Percentiles rank a stretch among this genome's conserved stretches.
Conservation (phyloP, 1,140 invertebrate genomes). For the Drosophila arizonae region DNA sequence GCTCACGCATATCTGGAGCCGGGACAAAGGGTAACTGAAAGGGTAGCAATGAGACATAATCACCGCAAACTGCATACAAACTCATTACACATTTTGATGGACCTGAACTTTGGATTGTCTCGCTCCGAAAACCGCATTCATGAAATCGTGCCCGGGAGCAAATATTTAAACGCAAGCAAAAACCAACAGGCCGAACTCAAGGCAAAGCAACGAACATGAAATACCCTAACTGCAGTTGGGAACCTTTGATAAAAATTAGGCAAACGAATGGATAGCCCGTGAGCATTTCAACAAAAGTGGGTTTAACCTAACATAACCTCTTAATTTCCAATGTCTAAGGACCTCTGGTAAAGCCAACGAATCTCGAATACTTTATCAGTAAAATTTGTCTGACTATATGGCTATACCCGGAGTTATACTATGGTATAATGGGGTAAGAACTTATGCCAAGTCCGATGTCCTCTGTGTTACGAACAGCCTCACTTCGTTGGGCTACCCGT, state of each 20-base stretch:
- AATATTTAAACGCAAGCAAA: slow-evolving; percentile 23
- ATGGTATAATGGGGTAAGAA: no score
- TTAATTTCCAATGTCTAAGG: no score
- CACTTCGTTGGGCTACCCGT: not conserved
- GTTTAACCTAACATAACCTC: no score
- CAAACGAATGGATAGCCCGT: no score
- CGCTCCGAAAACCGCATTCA: slow-evolving; percentile 32
- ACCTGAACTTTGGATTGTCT: slow-evolving; percentile 25
- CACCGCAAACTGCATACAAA: slow-evolving; percentile 18
- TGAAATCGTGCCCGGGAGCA: slow-evolving; percentile 33
- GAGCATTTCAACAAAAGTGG: no score
- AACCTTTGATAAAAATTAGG: no score
- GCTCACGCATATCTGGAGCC: not conserved
- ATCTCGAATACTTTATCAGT: no score
- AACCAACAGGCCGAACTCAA: not conserved
- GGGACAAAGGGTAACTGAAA: not conserved
- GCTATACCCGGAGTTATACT: no score
- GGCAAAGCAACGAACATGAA: not conserved
- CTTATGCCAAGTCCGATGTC: no score
- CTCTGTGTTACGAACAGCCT: not conserved
- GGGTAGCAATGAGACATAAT: slow-evolving; percentile 10
- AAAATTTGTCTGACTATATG: no score
- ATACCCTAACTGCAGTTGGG: not conserved
- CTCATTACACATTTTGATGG: slow-evolving; percentile 39
- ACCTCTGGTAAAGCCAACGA: not conserved